Evolutionary conservation across 2,888 invertebrate species (phyloP), one percentile per base, ranked within the genome.

Genomic region (Spatulosminthurus flaviceps): DNA sequence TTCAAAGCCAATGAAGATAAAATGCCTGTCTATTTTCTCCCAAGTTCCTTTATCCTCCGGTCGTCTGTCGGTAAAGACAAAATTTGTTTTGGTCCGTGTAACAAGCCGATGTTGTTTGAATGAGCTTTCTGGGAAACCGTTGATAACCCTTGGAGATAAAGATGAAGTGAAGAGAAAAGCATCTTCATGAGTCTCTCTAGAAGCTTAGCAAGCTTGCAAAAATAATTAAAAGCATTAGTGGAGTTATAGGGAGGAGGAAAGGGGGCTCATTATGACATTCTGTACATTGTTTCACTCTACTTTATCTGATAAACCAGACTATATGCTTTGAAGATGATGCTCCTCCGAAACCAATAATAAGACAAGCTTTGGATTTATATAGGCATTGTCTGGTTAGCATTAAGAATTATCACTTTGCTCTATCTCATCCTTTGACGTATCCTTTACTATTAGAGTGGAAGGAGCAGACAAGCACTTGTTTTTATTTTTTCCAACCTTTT

Each of bases 181-280:
- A 64, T 64, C 64, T 64, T 64, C 24, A 26, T n/a, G 9, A 64
- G 64, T 24, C 5, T 2, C 11, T 9, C 16, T 19, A 28, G 60
- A 51, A 42, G 81, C 43, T 64, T 42, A 72, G 74, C 77, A 75
- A 41, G 71, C 78, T 77, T 77, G 76, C 81, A 28, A 81, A 83
- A 82, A 82, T 83, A 82, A 83, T 81, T 82, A 81, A 81, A 83
- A 66, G 79, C 82, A 83, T 83, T 83, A 81, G 81, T 64, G 77
- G 70, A 22, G 11, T 64, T 64, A 22, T 22, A 24, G 64, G 64
- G 7, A 64, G 24, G 11, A 9, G 64, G 9, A 24, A 24, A 4
- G 2, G 64, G 24, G 72, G 42, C 82, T 82, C 81, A 82, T 83
- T 82, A 83, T 80, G 81, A 81, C 81, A 81, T 81, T 81, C 81